phyloP scores from a whole-genome alignment of 2,113 vertebrate species.

The Melanocharis versteri region DNA sequence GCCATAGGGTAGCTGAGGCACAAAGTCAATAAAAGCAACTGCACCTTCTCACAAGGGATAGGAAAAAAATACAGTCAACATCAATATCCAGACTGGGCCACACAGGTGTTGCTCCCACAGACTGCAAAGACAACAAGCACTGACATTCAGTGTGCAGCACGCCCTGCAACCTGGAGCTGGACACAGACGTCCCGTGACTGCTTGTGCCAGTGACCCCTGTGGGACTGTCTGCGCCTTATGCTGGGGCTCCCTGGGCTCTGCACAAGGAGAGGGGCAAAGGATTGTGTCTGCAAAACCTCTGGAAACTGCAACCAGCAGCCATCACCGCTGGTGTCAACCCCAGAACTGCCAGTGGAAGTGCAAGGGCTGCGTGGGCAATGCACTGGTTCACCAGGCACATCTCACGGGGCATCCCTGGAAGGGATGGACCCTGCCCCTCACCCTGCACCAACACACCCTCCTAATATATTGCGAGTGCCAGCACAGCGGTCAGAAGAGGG shows the following conservation, averaged over 20 bases:
- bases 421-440: accelerated
- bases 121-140: not conserved
- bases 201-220: not conserved
- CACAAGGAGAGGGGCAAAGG: not conserved
- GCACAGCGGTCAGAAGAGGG: not conserved
- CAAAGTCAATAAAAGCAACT: not conserved
- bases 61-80: not conserved
- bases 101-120: not conserved
- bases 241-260: not conserved
- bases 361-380: not conserved
- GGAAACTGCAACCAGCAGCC: not conserved
- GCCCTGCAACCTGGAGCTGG: not conserved
- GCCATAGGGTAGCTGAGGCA: not conserved
- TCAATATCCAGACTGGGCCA: not conserved
- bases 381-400: not conserved
- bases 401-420: not conserved
- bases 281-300: not conserved
- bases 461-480: not conserved
- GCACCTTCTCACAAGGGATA: not conserved
- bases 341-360: not conserved
- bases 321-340: not conserved
- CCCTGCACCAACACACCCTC: not conserved
- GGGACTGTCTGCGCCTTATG: not conserved
- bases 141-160: not conserved
- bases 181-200: accelerated